These are phyloP conservation scores for Aix galericulata DNA, from an alignment of 2,113 vertebrate genomes.

Conservation along the genomic window DNA sequence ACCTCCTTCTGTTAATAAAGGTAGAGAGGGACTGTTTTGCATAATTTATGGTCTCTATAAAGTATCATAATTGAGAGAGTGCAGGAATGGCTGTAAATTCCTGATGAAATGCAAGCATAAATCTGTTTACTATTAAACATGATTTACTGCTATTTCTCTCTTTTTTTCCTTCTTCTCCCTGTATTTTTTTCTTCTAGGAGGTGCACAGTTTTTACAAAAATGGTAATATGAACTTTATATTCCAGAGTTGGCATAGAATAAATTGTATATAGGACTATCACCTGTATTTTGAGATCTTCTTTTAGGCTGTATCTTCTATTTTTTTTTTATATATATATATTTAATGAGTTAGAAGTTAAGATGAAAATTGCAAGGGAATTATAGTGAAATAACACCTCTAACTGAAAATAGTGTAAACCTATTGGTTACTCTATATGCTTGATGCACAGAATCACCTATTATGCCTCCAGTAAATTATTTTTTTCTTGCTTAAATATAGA, in stretches of 20 bases:
- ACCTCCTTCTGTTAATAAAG: background rate
- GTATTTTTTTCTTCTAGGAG: background rate
- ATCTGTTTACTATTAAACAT: background rate
- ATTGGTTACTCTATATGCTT: background rate
- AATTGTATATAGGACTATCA: background rate
- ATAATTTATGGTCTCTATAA: background rate
- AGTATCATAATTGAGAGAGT: background rate
- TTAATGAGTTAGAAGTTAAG: background rate
- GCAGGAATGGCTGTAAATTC: background rate
- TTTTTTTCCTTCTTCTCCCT: background rate
- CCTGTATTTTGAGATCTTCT: background rate
- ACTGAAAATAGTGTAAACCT: background rate
- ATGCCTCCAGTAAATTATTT: background rate
- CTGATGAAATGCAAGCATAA: background rate
- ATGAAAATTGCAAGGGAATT: background rate
- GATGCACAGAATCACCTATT: background rate
- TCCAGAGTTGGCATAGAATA: background rate
- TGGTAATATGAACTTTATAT: background rate
- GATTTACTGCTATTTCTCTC: background rate
- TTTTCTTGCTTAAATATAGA: background rate
- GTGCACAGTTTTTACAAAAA: background rate
- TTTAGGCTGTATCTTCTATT: background rate
- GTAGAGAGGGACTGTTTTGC: background rate
- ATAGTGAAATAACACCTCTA: background rate
- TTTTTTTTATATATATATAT: background rate